Conservation (phyloP, 1,140 invertebrate genomes). For the Microplitis mediator region DNA sequence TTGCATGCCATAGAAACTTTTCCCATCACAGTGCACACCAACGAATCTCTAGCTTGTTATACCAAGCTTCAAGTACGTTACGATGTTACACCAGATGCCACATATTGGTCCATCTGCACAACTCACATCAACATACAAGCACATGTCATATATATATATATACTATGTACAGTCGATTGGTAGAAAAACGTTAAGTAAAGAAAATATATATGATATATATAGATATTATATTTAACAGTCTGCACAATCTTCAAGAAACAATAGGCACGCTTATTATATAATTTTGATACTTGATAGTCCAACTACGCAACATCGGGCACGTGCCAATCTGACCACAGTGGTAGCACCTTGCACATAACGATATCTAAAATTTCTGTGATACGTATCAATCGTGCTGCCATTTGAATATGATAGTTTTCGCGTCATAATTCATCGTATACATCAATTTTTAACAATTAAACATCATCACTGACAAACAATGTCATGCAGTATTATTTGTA, state of each 20-base stretch:
- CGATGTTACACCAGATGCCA: conserved; percentile 58
- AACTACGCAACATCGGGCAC: conserved; percentile 6
- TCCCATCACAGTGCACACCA: conserved; percentile 53
- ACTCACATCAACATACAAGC: too few relatives aligned
- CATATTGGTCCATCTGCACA: conserved; percentile 54
- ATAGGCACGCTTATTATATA: neutral
- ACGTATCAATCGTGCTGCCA: conserved; percentile 7
- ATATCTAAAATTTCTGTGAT: conserved; percentile 25
- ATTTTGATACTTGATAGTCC: neutral
- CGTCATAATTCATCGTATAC: neutral
- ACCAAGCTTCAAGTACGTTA: conserved; percentile 53
- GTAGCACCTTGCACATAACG: conserved; percentile 22
- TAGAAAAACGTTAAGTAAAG: too few relatives aligned
- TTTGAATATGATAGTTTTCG: neutral
- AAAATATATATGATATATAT: too few relatives aligned
- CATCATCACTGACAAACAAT: too few relatives aligned
- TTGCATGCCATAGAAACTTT: conserved; percentile 57
- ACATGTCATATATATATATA: too few relatives aligned
- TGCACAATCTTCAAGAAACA: neutral
- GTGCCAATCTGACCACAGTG: conserved; percentile 8
- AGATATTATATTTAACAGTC: too few relatives aligned
- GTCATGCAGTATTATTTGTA: too few relatives aligned
- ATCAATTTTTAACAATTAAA: neutral
- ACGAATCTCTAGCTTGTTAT: conserved; percentile 58
- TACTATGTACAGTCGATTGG: too few relatives aligned